Percentiles rank a stretch among this genome's conserved stretches.
phyloP scores from a whole-genome alignment of 92 coral and sea anemone genomes.

The Parazoanthus darwini region DNA sequence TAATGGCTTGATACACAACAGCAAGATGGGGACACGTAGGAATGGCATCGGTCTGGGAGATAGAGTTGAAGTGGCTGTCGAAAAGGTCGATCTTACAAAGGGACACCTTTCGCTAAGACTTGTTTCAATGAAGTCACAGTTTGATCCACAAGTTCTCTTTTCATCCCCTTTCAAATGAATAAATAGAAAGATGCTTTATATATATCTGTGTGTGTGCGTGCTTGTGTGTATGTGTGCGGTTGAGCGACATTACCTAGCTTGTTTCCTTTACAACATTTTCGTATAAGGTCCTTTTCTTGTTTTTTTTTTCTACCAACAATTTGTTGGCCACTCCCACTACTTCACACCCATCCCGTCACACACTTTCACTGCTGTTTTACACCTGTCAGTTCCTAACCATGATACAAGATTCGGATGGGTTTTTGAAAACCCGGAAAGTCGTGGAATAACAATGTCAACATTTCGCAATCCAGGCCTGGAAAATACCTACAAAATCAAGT shows the following conservation, averaged over 20 bases:
- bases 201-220: neutral
- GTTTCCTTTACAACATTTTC: neutral
- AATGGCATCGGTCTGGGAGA: constrained; percentile 81
- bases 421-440: too few relatives aligned
- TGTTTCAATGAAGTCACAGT: constrained; percentile 49
- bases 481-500: too few relatives aligned
- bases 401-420: too few relatives aligned
- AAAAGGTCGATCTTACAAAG: constrained; percentile 55
- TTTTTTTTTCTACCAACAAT: neutral
- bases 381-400: too few relatives aligned
- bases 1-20: constrained; percentile 79
- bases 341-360: neutral
- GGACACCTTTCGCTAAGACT: constrained; percentile 57
- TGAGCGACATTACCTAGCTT: neutral
- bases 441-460: too few relatives aligned
- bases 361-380: neutral
- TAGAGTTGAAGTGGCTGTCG: constrained; percentile 75
- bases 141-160: constrained; percentile 65
- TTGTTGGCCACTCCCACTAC: neutral
- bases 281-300: neutral
- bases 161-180: constrained; percentile 21
- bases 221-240: neutral
- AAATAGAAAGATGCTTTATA: too few relatives aligned
- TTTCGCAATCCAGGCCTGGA: too few relatives aligned
- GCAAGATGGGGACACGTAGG: constrained; percentile 55